Conservation (phyloP, 2,113 vertebrate genomes). For the Callocephalon fimbriatum region DNA sequence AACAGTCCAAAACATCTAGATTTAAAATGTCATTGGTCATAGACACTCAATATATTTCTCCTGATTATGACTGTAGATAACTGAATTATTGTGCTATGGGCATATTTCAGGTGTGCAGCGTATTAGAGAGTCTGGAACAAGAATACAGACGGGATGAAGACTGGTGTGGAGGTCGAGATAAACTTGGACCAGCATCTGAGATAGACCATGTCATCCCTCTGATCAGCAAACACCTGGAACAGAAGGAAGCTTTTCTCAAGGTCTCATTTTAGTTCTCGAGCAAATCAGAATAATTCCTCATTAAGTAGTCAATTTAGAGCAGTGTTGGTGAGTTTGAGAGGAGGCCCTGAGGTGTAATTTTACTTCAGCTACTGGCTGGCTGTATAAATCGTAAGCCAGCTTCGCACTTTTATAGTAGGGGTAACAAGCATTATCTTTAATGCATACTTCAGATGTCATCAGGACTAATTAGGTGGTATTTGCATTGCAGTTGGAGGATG, state of each 20-base stretch:
- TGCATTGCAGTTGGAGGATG: not conserved
- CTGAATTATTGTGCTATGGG: not conserved
- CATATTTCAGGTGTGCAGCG: conserved; percentile 89
- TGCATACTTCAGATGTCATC: not conserved
- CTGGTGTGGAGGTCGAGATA: conserved; percentile 97
- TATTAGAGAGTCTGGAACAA: conserved; percentile 95
- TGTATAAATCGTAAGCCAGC: not conserved
- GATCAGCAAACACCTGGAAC: conserved; percentile 98
- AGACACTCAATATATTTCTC: not conserved
- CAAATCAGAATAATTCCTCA: not conserved
- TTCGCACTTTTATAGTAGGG: not conserved
- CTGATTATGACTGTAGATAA: not conserved
- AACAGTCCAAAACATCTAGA: not conserved
- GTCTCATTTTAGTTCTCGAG: conserved; percentile 46
- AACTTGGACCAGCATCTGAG: conserved; percentile 87
- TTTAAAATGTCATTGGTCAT: not conserved
- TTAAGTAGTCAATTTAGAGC: not conserved
- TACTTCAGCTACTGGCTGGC: not conserved
- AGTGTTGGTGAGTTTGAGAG: not conserved
- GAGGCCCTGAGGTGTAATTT: not conserved
- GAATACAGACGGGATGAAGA: conserved; percentile 96
- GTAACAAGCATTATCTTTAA: not conserved
- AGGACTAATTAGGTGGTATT: not conserved
- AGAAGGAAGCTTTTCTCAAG: conserved; percentile 97
- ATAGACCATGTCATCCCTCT: conserved; percentile 93